Evolutionary conservation across 2,888 invertebrate species (phyloP).

Genomic region (Cerastoderma edule): DNA sequence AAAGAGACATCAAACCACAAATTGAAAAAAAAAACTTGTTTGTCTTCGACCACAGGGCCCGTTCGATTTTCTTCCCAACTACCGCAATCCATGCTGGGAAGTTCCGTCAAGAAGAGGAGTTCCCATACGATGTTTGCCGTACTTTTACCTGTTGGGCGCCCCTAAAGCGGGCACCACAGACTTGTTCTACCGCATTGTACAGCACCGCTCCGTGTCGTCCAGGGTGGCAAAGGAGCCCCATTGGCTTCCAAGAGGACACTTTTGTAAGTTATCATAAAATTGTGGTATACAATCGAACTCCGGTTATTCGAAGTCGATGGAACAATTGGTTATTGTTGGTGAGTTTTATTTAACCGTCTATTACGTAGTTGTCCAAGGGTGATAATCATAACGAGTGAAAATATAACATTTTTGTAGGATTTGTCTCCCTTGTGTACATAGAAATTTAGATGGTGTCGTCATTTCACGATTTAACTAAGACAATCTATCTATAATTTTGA

Average conservation of each 20-base stretch:
- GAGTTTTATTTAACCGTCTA: too few species aligned
- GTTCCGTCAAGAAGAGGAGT: background rate
- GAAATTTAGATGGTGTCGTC: too few species aligned
- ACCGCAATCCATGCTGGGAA: conserved; percentile 54
- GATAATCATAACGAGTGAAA: too few species aligned
- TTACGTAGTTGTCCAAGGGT: too few species aligned
- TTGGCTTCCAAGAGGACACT: conserved; percentile 56
- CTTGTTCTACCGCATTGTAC: conserved; percentile 36
- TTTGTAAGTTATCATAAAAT: conserved; percentile 33
- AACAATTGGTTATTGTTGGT: too few species aligned
- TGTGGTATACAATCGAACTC: background rate
- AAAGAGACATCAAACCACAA: too few species aligned
- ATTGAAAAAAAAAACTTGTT: too few species aligned
- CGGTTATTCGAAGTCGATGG: too few species aligned
- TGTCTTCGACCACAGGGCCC: conserved; percentile 14
- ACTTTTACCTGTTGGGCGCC: conserved; percentile 56
- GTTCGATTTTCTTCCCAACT: conserved; percentile 34
- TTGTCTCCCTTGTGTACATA: too few species aligned
- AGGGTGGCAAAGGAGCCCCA: conserved; percentile 51
- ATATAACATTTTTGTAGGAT: too few species aligned
- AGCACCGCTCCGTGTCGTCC: conserved; percentile 51
- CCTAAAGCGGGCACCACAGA: conserved; percentile 62
- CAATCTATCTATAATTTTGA: too few species aligned
- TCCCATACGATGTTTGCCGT: conserved; percentile 55
- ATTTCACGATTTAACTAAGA: too few species aligned